Base-by-base conservation (phyloP, 2,888 invertebrate species). In the Polylopha cassiicola region DNA sequence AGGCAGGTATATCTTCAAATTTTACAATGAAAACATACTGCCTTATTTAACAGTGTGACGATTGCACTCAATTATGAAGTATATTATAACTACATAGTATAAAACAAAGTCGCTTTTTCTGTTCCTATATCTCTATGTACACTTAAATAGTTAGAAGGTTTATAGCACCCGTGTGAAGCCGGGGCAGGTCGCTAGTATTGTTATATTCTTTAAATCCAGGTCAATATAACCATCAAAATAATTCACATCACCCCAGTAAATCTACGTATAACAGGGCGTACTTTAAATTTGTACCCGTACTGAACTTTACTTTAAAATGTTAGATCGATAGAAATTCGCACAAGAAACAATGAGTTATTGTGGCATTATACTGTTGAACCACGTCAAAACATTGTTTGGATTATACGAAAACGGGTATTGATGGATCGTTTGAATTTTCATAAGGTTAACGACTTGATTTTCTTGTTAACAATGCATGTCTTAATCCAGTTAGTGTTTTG, bases 271-370 rank as follows among this genome's bases (percentile, higher is more conserved):
- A 62, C 58, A 57, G 59, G 61, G 54, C 61, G 61, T 61, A 60
- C 61, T 65, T 49, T 39, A 33, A 61, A 71, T 73, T 69, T 73
- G 72, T 67, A 58, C 48, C 43, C 54, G 46, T 59, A 46, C 61
- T 77, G 73, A 75, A 73, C 74, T 76, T 74, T 75, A 56, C 48
- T 46, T 58, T 50, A 54, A 70, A 73, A 69, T 70, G 61, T 52
- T 61, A 70, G 53, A 65, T 58, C 56, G 61, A 63, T 58, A 51
- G 55, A 56, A 56, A 60, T 64, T 38, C 37, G 39, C 27, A 51
- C 59, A 51, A 46, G 55, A 64, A 62, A 66, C 67, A 72, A 74
- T 71, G 61, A 68, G 52, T 61, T 69, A 65, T 65, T 67, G 60
- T 53, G 46, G 51, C 49, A 51, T 65, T 66, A 64, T 57, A 67